phyloP scores from a whole-genome alignment of 2,888 invertebrate genomes.

The Epinotia nisella region DNA sequence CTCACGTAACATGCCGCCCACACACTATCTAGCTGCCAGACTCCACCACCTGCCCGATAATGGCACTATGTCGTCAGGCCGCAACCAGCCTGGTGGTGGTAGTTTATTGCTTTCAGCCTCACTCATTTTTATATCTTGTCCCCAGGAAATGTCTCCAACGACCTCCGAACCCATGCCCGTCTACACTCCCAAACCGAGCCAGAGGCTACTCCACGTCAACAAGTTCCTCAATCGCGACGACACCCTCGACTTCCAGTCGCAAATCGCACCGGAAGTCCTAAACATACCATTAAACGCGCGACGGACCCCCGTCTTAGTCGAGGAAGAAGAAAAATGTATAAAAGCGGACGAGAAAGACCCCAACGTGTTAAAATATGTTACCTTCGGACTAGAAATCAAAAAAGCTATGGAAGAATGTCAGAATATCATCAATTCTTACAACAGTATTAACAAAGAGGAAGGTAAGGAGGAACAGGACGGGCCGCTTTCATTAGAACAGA shows the following conservation, averaged over 20 bases:
- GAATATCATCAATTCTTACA: conserved; percentile 77
- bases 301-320: conserved; percentile 56
- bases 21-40: too few species aligned
- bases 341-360: conserved; percentile 60
- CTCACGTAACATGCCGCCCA: too few species aligned
- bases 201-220: conserved; percentile 66
- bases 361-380: conserved; percentile 72
- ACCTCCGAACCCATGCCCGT: conserved; percentile 67
- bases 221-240: conserved; percentile 63
- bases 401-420: conserved; percentile 81
- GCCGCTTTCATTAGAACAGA: conserved; percentile 70
- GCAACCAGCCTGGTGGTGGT: too few species aligned
- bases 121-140: not conserved
- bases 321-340: conserved; percentile 55
- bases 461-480: conserved; percentile 59
- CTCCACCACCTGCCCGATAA: too few species aligned
- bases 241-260: conserved; percentile 57
- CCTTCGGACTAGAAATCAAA: conserved; percentile 76
- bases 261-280: conserved; percentile 57
- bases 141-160: conserved; percentile 72
- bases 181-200: conserved; percentile 67
- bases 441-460: conserved; percentile 62
- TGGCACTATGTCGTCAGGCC: too few species aligned
- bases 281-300: conserved; percentile 67
- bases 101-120: too few species aligned